Percentiles rank a stretch among this genome's conserved stretches.
These are phyloP conservation scores for Australoheros scitulus DNA, from an alignment of 2,113 vertebrate species.

Conservation along the genomic window DNA sequence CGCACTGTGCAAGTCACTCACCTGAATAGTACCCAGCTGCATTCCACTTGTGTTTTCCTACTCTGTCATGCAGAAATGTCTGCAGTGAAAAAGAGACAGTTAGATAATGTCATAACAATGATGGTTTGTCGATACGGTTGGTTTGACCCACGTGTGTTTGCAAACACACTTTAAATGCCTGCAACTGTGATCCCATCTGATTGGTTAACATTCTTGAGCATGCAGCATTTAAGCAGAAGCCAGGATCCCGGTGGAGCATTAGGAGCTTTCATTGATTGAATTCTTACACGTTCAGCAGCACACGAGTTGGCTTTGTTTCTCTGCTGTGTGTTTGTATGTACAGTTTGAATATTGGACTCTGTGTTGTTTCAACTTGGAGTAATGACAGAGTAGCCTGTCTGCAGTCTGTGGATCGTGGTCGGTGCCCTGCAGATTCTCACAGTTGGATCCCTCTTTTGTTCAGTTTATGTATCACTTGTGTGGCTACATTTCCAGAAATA, in stretches of 20 bases:
- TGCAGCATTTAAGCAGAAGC: neutral
- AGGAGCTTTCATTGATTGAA: conserved; percentile 8
- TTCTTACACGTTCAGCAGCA: neutral
- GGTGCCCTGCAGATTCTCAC: neutral
- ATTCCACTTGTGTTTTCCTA: neutral
- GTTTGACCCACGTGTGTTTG: neutral
- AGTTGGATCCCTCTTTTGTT: conserved; percentile 8
- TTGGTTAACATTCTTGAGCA: neutral
- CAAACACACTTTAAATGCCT: neutral
- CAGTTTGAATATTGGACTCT: neutral
- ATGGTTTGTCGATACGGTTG: neutral
- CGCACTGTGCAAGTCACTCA: neutral
- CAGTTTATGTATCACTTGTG: conserved; percentile 28
- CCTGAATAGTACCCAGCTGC: neutral
- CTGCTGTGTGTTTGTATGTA: neutral
- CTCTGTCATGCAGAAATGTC: neutral
- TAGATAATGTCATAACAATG: neutral
- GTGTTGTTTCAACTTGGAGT: conserved; percentile 6
- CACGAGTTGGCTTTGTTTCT: neutral
- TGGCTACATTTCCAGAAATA: conserved; percentile 42
- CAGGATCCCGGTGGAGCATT: neutral
- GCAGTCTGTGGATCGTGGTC: conserved; percentile 2
- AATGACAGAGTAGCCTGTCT: conserved; percentile 21
- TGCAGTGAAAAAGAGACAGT: neutral
- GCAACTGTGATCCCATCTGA: neutral